Percentiles rank a stretch among this genome's conserved stretches.
Evolutionary conservation across 2,113 vertebrate genomes (phyloP).

Genomic region (Calypte anna): DNA sequence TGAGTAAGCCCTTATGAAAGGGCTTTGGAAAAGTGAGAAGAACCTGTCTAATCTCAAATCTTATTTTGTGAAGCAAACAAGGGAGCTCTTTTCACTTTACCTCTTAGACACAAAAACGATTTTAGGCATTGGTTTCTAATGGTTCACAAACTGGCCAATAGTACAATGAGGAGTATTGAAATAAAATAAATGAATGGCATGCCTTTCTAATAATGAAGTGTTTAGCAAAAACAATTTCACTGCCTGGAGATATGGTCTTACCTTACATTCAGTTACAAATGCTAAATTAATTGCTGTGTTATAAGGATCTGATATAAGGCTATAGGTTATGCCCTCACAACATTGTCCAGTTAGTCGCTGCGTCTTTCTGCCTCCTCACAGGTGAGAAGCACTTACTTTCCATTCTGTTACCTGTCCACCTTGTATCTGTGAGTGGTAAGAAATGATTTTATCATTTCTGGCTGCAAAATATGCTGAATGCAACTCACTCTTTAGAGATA

Average conservation of each 20-base stretch:
- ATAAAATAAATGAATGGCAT: not conserved
- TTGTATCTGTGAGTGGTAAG: not conserved
- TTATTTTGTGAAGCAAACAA: not conserved
- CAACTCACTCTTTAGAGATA: not conserved
- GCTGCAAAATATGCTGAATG: not conserved
- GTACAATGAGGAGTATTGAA: accelerated
- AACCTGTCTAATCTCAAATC: not conserved
- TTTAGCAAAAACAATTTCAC: not conserved
- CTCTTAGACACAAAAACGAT: not conserved
- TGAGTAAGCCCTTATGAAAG: not conserved
- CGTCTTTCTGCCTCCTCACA: accelerated
- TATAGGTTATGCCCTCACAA: not conserved
- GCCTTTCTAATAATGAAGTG: not conserved
- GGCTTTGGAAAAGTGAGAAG: not conserved
- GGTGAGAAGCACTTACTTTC: not conserved
- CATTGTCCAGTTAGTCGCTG: not conserved
- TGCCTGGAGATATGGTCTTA: not conserved
- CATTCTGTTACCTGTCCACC: not conserved
- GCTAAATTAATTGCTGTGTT: not conserved
- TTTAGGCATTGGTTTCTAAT: not conserved
- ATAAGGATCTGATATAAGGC: not conserved
- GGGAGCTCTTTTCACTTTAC: not conserved
- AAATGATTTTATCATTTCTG: not conserved
- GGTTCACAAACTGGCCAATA: not conserved
- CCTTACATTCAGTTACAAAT: not conserved